A percentile compares a stretch with the other conserved stretches of the same genome.
Conservation (phyloP, 2,888 invertebrate species). For the Drosophila melanocephala region DNA sequence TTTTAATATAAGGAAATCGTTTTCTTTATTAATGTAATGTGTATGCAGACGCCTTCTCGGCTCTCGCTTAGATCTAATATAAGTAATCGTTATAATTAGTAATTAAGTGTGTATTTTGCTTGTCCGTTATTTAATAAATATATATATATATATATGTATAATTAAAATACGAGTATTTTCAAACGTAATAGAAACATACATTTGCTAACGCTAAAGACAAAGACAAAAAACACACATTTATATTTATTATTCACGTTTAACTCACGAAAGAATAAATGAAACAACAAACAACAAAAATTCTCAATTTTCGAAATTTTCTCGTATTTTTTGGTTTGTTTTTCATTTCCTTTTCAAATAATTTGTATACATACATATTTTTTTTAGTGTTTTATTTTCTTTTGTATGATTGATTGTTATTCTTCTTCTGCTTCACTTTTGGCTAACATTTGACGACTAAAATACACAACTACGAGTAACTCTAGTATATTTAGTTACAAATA, state of each 20-base stretch:
- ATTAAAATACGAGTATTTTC: conserved; percentile 53
- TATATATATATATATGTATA: conserved; percentile 33
- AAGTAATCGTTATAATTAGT: conserved; percentile 68
- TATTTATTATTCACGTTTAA: conserved; percentile 7
- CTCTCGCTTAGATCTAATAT: conserved; percentile 56
- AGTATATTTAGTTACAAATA: conserved; percentile 37
- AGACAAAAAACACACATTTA: conserved; percentile 54
- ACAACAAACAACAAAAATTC: conserved; percentile 7
- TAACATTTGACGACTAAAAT: conserved; percentile 42
- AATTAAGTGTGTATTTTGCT: conserved; percentile 49
- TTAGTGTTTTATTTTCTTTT: neutral
- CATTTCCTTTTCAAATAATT: neutral
- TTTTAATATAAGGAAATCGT: conserved; percentile 73
- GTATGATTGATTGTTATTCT: conserved; percentile 4
- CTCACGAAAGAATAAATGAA: conserved; percentile 7
- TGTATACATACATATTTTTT: neutral
- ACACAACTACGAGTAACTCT: conserved; percentile 56
- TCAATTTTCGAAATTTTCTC: neutral
- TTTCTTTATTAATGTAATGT: conserved; percentile 69
- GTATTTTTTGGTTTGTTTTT: neutral
- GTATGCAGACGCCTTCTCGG: conserved; percentile 43
- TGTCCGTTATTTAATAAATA: conserved; percentile 30
- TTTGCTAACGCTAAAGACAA: conserved; percentile 47
- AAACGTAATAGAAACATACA: conserved; percentile 57
- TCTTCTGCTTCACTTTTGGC: conserved; percentile 30